Base-by-base conservation (phyloP, 53 echinoderm and acorn worm genomes). In the Arbacia lixula region DNA sequence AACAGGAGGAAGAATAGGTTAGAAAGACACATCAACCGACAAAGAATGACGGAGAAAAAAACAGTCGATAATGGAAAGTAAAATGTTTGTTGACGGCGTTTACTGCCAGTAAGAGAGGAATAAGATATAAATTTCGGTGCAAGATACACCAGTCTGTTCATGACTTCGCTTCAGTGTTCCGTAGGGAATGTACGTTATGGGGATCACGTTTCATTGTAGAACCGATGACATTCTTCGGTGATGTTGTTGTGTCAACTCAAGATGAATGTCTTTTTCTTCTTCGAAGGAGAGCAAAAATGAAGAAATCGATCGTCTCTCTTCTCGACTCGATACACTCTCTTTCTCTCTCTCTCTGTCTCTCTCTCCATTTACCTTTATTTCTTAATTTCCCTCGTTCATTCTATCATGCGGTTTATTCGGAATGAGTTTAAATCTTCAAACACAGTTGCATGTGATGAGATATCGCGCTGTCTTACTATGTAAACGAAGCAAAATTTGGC, bases 81-180 rank as follows among this genome's bases (percentile, higher is more conserved):
- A 53, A 1, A 74, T 52, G 50, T 74, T 53, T 50, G 53, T 74
- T 53, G 51, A 74, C 74, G 33, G 74, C 33, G n/a, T 29, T 74
- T 74, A 50, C 35, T 74, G 74, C 49, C 74, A 53, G 19, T 53
- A 53, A n/a, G 6, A 51, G 52, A 52, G 31, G 46, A 74, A 32
- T 29, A 34, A 22, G 51, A 50, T 37, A 74, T 74, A 74, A 53
- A 74, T 74, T 74, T 34, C n/a, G 9, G 26, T 16, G 2, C 1
- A 27, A 71, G 46, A 27, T 50, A 51, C 52, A 52, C 74, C 74
- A 53, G 74, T 53, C 74, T 74, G 51, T 74, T 69, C 69, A 69
- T 69, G 69, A 69, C 69, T 69, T 29, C 38, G 36, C 16, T 43
- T 24, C 22, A 27, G 17, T 25, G 69, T 27, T 69, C 69, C 69